Base-by-base conservation (phyloP, 2,888 invertebrate genomes). In the Pilophorus perplexus region DNA sequence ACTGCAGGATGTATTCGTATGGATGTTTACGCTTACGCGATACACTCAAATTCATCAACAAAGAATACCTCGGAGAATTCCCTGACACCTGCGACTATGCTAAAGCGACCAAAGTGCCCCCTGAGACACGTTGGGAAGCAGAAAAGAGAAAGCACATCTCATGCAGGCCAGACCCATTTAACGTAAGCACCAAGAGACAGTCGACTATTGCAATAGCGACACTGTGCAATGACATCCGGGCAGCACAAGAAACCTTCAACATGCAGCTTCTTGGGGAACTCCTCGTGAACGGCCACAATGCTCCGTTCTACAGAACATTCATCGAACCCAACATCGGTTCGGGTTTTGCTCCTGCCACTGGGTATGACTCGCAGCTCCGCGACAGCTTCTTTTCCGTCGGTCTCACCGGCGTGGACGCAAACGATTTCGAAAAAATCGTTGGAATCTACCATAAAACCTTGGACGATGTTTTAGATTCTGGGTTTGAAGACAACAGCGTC, bases 271-370 rank as follows among this genome's bases (percentile, higher is more conserved):
- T 96, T 3, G 83, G 89, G 0, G 87, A 89, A 74, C 78, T 97
- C 18, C 81, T 97, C 75, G 82, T 89, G 0, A 85, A 85, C 71
- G 95, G 96, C 0, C 93, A 95, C 0, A 95, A 91, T 75, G 86
- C 95, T 0, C 88, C 92, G 0, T 94, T 97, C 77, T 96, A 95
- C 75, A 89, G 90, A 75, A 84, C 87, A 68, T 79, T 96, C 27
- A 85, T 97, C 22, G 94, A 94, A 74, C 88, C 90, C 1, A 90
- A 91, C 73, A 86, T 96, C 73, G 93, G 93, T 0, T 89, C 90
- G 25, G 93, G 93, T 10, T 95, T 90, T 75, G 87, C 90, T 66
- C 86, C 89, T 0, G 82, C 85, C 10, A 89, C 91, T 0, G 95
- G 92, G n/a, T 91, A 83, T 74, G 89, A 90, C 74, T 82, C 85